Evolutionary conservation across 2,113 vertebrate genomes (phyloP), one percentile per base, ranked within the genome.

Genomic region (Heterocephalus glaber): DNA sequence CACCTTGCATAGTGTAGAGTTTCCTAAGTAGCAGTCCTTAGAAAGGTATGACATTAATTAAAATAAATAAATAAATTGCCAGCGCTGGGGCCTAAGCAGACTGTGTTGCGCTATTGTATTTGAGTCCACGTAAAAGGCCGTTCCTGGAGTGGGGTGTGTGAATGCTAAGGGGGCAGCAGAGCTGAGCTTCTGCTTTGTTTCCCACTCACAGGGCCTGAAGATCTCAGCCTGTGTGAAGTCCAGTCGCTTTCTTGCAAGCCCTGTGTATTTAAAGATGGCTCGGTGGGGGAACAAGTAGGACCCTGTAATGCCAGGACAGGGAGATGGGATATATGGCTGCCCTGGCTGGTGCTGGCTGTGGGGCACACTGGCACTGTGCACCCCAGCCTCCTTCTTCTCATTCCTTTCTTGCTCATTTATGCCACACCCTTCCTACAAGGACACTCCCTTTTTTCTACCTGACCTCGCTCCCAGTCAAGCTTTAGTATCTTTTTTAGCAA

Each of bases 221-320:
- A 99, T 99, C 74, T 97, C 98, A 35, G 99, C 98, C 90, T 99
- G 99, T 98, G 99, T 99, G 98, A 99, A 99, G 96, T 99, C 98
- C 66, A 97, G 93, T 83, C 76, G 90, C 3, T 98, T 97, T 95
- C 96, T 98, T 33, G 98, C 97, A 70, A 88, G 83, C 26, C 98
- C 98, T 13, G 19, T 98, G 58, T 98, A 97, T 82, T 96, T 97
- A 88, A 98, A 98, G 90, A 86, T 68, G 26, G 98, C 98, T 33
- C 38, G 60, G 8, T 99, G 98, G 98, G 93, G 95, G 38, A 98
- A 97, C 95, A 98, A 98, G 90, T 94, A 91, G 58, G 5, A 22
- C 17, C 8, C 26, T 7, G 1, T 0, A 11, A 10, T 19, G 22
- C 52, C 17, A 17, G 79, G 35, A 33, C 26, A 2, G 3, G 17